Evolutionary conservation across 2,113 vertebrate genomes (phyloP), one percentile per base, ranked within the genome.

Genomic region (Saguinus midas): DNA sequence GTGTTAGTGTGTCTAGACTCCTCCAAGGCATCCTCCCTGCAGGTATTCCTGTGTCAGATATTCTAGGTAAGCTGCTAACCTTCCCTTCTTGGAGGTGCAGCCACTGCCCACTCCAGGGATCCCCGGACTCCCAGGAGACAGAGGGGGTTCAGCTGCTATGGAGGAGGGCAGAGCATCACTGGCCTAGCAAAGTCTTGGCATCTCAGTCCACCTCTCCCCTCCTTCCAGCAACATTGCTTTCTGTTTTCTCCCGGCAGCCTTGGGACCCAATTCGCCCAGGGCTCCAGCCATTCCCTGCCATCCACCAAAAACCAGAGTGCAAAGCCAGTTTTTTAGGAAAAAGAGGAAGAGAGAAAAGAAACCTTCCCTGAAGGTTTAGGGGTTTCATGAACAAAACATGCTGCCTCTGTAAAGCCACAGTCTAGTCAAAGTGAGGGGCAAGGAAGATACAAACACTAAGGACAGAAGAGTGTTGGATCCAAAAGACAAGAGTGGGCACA

Each of bases 21-120:
- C 57, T 79, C 16, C 2, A 5, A 0, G 75, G 37, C 7, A 1
- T 20, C 88, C 7, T 58, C 68, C 0, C 40, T 48, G 2, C 86
- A 16, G 1, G 12, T 17, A 6, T 73, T 25, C 12, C 0, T 1
- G 8, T 29, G 37, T 72, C 1, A 0, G 32, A 37, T 3, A 70
- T 4, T 50, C 61, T n/a, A 52, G 6, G 14, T 73, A 75, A 17
- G 64, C 61, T 40, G 18, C 10, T 5, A 8, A 50, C 70, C 72
- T 58, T 48, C 50, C 27, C 45, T 70, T 55, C 79, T n/a, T n/a
- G 2, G 4, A 45, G 35, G 27, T 35, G 12, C 3, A 32, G 81
- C 82, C 35, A 32, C 55, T 25, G 14, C 14, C 52, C 72, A n/a
- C 35, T 11, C 11, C 4, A 8, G 6, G 23, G 58, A 40, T 8